phyloP scores from a whole-genome alignment of 2,113 vertebrate genomes.

The Odontesthes bonariensis region DNA sequence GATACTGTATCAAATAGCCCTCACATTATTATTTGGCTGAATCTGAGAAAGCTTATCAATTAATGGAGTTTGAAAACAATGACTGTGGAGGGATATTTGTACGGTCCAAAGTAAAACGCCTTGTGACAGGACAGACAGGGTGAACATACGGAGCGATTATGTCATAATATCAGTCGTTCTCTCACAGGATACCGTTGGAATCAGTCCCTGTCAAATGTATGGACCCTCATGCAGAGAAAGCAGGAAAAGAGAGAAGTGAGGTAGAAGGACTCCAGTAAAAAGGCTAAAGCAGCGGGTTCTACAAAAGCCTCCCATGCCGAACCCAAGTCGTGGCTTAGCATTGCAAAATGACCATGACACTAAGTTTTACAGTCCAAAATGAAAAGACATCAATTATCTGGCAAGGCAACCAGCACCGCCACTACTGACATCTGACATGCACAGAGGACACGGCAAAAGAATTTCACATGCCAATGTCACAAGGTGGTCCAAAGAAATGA shows the following conservation, averaged over 20 bases:
- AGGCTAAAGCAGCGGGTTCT: background rate
- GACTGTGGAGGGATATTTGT: background rate
- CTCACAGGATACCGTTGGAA: background rate
- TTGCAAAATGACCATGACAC: background rate
- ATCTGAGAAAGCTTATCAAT: background rate
- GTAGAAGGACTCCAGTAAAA: constrained; percentile 45
- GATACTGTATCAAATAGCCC: constrained; percentile 14
- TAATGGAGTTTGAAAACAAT: constrained; percentile 8
- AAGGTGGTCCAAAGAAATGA: constrained; percentile 33
- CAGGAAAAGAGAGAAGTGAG: constrained; percentile 21
- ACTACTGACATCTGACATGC: background rate
- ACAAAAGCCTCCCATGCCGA: background rate
- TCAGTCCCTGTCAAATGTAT: constrained; percentile 1
- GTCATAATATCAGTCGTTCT: background rate
- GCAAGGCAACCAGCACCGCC: background rate
- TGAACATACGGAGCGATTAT: background rate
- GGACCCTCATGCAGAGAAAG: background rate
- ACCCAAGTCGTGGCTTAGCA: background rate
- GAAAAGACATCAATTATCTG: background rate
- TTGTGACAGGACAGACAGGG: background rate
- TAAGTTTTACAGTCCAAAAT: background rate
- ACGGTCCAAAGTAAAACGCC: background rate
- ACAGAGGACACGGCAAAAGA: background rate
- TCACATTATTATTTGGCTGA: background rate
- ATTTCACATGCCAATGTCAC: background rate